Conservation (phyloP, 37 sponge, comb jelly and placozoan genomes). For the Chondrilla cf. caribensis region DNA sequence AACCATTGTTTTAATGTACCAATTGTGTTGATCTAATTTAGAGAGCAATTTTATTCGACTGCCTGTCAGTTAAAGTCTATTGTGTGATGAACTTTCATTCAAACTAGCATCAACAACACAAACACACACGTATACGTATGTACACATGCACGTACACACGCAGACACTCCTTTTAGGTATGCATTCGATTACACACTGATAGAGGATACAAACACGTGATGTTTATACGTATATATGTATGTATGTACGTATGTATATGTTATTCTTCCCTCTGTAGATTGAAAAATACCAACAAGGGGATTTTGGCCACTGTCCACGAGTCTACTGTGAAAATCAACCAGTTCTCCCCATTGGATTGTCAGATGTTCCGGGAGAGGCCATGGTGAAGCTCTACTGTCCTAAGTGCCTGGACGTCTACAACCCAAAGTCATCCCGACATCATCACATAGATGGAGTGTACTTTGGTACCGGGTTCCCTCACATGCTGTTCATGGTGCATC, state of each 20-base stretch:
- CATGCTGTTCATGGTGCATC: constrained; percentile 99
- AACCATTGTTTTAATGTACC: no score
- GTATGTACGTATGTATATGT: background rate
- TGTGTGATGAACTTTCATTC: no score
- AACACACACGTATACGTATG: background rate
- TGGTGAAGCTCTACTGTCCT: constrained; percentile 99
- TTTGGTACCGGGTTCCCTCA: constrained; percentile 99
- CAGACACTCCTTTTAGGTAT: background rate
- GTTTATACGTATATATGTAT: no score
- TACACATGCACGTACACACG: background rate
- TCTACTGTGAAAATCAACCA: constrained; percentile 98
- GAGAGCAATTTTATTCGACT: no score
- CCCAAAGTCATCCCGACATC: constrained; percentile 98
- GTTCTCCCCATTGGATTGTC: constrained; percentile 92
- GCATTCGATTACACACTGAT: no score
- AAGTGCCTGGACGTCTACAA: constrained; percentile 98
- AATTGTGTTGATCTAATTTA: no score
- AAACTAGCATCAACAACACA: no score
- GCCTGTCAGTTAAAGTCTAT: no score
- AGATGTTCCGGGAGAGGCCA: constrained; percentile 92
- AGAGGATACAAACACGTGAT: no score
- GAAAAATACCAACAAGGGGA: constrained; percentile 99
- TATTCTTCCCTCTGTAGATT: constrained; percentile 55
- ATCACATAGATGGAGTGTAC: constrained; percentile 97
- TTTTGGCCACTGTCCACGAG: constrained; percentile 96